Conservation (phyloP, 1,140 invertebrate species). For the Saccostrea glomerata region DNA sequence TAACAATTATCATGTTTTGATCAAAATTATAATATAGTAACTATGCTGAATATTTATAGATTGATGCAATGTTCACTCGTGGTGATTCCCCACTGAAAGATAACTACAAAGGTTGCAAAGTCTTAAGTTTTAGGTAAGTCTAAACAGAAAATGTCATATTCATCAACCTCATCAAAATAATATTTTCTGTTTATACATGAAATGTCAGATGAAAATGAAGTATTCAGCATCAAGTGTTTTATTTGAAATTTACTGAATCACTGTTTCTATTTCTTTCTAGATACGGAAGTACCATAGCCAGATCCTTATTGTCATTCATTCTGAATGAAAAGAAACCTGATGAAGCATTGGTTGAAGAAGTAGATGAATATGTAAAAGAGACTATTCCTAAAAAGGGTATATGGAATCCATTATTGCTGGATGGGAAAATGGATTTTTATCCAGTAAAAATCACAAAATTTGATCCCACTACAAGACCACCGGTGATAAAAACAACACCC, state of each 20-base stretch:
- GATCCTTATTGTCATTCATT: neutral
- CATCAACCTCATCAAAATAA: no score
- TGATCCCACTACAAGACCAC: neutral
- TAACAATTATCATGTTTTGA: neutral
- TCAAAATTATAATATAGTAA: no score
- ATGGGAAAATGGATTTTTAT: neutral
- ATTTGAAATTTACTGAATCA: neutral
- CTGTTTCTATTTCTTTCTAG: neutral
- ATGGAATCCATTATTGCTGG: constrained; percentile 2
- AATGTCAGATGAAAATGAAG: no score
- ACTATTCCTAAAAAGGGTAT: constrained; percentile 13
- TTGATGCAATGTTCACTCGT: neutral
- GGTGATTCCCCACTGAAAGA: neutral
- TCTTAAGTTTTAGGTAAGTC: constrained; percentile 9
- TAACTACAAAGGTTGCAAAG: neutral
- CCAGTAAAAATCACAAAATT: neutral
- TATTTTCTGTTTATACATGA: no score
- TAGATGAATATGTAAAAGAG: neutral
- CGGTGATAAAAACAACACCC: neutral
- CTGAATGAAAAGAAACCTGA: neutral
- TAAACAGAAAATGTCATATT: neutral
- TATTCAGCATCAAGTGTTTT: no score
- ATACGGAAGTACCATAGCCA: neutral
- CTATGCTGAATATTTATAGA: neutral
- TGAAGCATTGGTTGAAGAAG: neutral